These are phyloP conservation scores for Desmophyllum pertusum DNA, from an alignment of 92 coral and sea anemone species.

Conservation along the genomic window DNA sequence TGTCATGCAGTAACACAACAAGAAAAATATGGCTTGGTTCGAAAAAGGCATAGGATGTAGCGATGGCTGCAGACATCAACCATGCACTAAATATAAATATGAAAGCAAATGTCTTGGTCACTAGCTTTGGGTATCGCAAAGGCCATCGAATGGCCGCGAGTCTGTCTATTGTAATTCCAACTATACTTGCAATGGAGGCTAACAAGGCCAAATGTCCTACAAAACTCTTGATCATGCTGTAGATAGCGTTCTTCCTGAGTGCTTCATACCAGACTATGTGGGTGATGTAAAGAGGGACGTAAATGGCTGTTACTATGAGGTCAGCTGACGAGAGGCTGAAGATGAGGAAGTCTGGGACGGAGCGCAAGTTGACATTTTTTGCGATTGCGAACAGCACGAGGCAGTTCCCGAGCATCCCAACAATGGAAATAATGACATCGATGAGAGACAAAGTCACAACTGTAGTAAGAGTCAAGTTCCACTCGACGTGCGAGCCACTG, in stretches of 20 bases:
- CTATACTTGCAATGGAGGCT: slow-evolving; percentile 23
- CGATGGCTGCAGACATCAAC: slow-evolving; percentile 20
- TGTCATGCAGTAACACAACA: slow-evolving; percentile 14
- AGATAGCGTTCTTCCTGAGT: not conserved
- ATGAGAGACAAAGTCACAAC: slow-evolving; percentile 13
- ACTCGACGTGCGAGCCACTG: not conserved
- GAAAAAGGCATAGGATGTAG: slow-evolving; percentile 8
- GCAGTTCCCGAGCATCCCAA: slow-evolving; percentile 28
- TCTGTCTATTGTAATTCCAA: slow-evolving; percentile 33
- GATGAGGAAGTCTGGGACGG: slow-evolving; percentile 36
- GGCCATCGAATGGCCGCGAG: slow-evolving; percentile 24
- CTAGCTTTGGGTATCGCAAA: slow-evolving; percentile 32
- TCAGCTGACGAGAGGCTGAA: slow-evolving; percentile 36
- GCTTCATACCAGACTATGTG: not conserved
- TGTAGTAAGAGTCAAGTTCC: slow-evolving; percentile 6
- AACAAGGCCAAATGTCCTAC: slow-evolving; percentile 31
- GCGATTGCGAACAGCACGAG: slow-evolving; percentile 26
- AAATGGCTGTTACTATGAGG: slow-evolving; percentile 27
- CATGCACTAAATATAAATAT: slow-evolving; percentile 4
- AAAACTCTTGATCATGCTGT: slow-evolving; percentile 5
- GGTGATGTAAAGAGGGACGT: slow-evolving; percentile 23
- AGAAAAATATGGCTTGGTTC: not conserved
- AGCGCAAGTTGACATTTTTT: slow-evolving; percentile 15
- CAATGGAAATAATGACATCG: not conserved
- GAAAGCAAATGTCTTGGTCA: slow-evolving; percentile 26